Conservation (phyloP, 2,797 vertebrate genomes). For the Anas bernieri region DNA sequence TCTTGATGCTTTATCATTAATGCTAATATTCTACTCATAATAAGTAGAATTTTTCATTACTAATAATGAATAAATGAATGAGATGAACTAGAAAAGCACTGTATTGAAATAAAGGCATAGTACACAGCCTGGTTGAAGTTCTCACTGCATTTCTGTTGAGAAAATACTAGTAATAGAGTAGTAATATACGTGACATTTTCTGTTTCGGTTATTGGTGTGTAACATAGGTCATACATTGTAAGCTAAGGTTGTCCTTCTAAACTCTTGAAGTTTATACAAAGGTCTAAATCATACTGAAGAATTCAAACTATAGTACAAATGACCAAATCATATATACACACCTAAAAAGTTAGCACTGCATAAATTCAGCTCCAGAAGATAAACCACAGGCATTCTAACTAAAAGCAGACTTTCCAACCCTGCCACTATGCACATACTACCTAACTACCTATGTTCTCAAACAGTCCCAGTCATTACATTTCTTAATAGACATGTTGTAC, state of each 20-base stretch:
- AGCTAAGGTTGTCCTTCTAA: not conserved
- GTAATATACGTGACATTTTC: not conserved
- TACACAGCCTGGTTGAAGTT: not conserved
- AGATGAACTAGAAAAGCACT: not conserved
- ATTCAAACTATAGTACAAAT: not conserved
- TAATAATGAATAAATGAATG: slow-evolving; percentile 70
- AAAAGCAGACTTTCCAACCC: not conserved
- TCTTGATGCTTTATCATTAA: slow-evolving; percentile 65
- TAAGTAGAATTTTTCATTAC: slow-evolving; percentile 52
- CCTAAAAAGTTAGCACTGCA: not conserved
- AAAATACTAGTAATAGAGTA: not conserved
- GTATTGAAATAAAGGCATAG: slow-evolving; percentile 8
- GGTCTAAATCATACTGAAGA: not conserved
- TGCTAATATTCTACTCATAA: slow-evolving; percentile 54
- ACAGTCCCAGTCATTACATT: rapidly evolving
- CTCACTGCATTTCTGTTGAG: not conserved
- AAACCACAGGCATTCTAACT: not conserved
- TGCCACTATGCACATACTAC: not conserved
- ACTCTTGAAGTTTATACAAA: not conserved
- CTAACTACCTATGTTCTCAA: not conserved
- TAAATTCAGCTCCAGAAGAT: not conserved
- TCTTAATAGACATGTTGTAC: not conserved
- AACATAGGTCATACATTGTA: not conserved
- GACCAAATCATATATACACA: not conserved
- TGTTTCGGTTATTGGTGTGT: not conserved